phyloP scores from a whole-genome alignment of 1,140 invertebrate genomes.

The Lethocerus indicus region DNA sequence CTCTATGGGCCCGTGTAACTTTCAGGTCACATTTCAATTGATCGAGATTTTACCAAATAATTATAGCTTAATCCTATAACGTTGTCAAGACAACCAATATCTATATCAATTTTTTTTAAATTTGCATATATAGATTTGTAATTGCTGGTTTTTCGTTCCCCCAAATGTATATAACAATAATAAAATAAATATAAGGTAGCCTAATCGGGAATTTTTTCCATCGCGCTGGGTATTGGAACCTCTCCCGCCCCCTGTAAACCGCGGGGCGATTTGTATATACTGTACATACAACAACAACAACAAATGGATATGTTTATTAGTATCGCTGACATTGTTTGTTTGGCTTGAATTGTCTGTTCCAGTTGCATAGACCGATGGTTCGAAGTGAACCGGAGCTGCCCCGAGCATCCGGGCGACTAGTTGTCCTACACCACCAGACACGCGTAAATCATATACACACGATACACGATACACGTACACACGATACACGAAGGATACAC shows the following conservation, averaged over 20 bases:
- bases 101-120: too few species aligned
- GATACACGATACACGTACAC: too few species aligned
- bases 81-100: too few species aligned
- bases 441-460: too few species aligned
- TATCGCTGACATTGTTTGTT: neutral
- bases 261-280: neutral
- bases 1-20: too few species aligned
- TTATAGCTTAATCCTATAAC: too few species aligned
- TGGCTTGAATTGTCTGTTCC: conserved; percentile 25
- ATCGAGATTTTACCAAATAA: too few species aligned
- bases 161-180: neutral
- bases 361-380: conserved; percentile 96
- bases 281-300: neutral
- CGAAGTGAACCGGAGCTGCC: conserved; percentile 91
- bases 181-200: neutral
- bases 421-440: too few species aligned
- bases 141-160: too few species aligned
- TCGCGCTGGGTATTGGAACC: neutral
- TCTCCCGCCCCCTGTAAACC: neutral
- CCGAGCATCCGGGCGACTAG: conserved; percentile 84
- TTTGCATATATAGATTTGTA: too few species aligned
- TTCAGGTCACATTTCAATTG: too few species aligned
- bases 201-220: neutral
- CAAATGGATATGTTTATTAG: neutral
- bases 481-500: too few species aligned